phyloP scores from a whole-genome alignment of 2,797 vertebrate species.

The Naso thynnoides region DNA sequence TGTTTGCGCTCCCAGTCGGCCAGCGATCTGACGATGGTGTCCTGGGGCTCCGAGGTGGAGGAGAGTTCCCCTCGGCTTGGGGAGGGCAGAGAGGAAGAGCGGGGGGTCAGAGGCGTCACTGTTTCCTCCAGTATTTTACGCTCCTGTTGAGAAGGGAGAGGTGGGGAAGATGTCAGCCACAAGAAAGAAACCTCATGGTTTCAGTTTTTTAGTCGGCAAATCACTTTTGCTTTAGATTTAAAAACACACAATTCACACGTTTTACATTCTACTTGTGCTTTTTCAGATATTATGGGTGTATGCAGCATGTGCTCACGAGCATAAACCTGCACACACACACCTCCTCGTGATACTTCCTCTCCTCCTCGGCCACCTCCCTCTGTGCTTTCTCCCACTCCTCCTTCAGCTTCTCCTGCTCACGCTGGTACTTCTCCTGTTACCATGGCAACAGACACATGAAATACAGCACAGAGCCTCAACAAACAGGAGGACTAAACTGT shows the following conservation, averaged over 20 bases:
- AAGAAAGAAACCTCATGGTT: fast-evolving
- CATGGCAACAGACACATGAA: constrained; percentile 72
- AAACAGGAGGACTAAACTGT: constrained; percentile 24
- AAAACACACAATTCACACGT: neutral
- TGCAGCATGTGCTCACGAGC: neutral
- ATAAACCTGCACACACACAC: constrained; percentile 74
- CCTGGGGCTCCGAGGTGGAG: constrained; percentile 78
- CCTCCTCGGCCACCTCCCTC: constrained; percentile 96
- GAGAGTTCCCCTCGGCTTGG: constrained; percentile 85
- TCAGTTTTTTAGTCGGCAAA: neutral
- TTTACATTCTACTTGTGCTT: neutral
- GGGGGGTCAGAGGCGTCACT: constrained; percentile 89
- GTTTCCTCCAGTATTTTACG: constrained; percentile 96
- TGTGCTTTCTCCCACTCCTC: constrained; percentile 98
- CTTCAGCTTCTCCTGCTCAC: constrained; percentile 95
- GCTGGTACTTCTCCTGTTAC: constrained; percentile 93
- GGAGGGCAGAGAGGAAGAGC: constrained; percentile 77
- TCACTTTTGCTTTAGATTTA: neutral
- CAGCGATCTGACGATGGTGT: constrained; percentile 78
- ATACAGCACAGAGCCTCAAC: constrained; percentile 59
- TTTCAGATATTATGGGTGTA: neutral
- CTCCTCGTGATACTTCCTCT: constrained; percentile 95
- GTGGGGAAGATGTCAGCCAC: neutral
- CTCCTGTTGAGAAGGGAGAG: constrained; percentile 82
- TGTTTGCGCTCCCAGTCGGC: constrained; percentile 83